Evolutionary conservation across 2,797 vertebrate species (phyloP).

Genomic region (Sebastes hubbsi): DNA sequence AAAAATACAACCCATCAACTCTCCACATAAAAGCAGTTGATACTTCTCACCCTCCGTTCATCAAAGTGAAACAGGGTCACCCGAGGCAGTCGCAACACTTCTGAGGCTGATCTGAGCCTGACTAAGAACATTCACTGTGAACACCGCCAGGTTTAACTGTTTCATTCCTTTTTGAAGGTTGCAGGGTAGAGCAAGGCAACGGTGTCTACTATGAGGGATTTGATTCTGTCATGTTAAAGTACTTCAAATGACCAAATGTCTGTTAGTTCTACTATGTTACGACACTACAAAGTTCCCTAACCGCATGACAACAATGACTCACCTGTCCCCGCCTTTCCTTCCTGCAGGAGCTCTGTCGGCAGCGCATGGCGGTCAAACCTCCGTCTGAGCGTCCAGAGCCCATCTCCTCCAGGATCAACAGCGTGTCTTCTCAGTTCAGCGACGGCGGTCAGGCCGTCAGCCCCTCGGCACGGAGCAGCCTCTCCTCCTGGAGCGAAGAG

Average conservation of each 20-base stretch:
- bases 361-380: constrained; percentile 91
- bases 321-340: background rate
- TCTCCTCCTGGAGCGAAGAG: constrained; percentile 96
- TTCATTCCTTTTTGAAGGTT: background rate
- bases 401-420: constrained; percentile 88
- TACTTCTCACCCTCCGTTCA: background rate
- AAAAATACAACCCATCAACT: background rate
- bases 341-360: constrained; percentile 93
- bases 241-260: background rate
- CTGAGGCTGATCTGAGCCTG: background rate
- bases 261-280: background rate
- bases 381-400: constrained; percentile 86
- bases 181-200: no score
- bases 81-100: background rate
- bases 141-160: background rate
- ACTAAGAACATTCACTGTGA: background rate
- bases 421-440: constrained; percentile 94
- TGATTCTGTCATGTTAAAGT: background rate
- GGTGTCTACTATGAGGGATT: background rate
- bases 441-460: constrained; percentile 91
- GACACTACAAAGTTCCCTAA: background rate
- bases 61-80: background rate
- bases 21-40: background rate
- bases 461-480: constrained; percentile 91
- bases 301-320: background rate